Evolutionary conservation across 2,888 invertebrate species (phyloP).

Genomic region (Chrysolina haemoptera): DNA sequence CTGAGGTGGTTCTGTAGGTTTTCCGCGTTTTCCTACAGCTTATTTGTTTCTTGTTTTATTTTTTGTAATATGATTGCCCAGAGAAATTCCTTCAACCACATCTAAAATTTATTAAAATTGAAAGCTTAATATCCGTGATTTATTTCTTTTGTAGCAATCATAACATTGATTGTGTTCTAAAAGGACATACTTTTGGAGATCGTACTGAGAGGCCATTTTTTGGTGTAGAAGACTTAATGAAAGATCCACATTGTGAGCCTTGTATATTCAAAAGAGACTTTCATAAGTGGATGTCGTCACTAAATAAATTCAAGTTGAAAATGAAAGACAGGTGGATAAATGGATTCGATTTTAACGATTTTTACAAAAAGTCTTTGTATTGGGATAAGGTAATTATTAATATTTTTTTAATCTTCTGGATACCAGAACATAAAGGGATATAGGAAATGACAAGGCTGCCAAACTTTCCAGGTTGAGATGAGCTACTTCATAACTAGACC

Average conservation of each 20-base stretch:
- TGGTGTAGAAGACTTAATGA: constrained; percentile 69
- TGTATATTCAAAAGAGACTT: constrained; percentile 67
- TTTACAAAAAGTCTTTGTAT: constrained; percentile 57
- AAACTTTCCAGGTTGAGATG: too few species aligned
- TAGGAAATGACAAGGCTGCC: too few species aligned
- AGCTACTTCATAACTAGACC: too few species aligned
- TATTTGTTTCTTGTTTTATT: too few species aligned
- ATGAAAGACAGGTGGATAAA: constrained; percentile 44
- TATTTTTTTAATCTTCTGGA: too few species aligned
- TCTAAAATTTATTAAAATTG: too few species aligned
- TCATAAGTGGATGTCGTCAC: constrained; percentile 66
- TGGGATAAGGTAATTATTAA: constrained; percentile 64
- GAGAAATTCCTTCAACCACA: too few species aligned
- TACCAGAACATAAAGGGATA: too few species aligned
- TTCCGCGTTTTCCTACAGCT: too few species aligned
- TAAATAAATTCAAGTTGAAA: constrained; percentile 44
- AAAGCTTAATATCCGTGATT: too few species aligned
- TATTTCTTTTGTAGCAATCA: constrained; percentile 65
- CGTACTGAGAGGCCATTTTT: constrained; percentile 65
- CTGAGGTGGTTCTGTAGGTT: too few species aligned
- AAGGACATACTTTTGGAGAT: constrained; percentile 71
- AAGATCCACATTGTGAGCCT: constrained; percentile 57
- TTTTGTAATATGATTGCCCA: too few species aligned
- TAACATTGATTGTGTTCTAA: constrained; percentile 70
- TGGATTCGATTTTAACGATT: constrained; percentile 58